These are phyloP conservation scores for Acrocephalus arundinaceus DNA, from an alignment of 2,113 vertebrate species.

Conservation along the genomic window DNA sequence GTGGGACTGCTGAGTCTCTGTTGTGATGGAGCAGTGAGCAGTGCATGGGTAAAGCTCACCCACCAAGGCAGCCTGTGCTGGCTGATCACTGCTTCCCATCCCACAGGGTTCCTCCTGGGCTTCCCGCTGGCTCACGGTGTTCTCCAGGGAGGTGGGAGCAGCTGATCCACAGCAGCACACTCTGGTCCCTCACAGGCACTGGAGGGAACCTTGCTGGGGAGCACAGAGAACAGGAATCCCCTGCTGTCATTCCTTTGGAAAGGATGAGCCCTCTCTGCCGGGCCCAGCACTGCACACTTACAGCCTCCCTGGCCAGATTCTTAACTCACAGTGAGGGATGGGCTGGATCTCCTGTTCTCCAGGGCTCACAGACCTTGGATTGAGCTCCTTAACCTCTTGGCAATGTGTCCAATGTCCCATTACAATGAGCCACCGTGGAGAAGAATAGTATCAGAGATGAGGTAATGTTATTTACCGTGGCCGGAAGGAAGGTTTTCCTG, in stretches of 20 bases:
- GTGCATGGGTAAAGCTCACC: fast-evolving
- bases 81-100: neutral
- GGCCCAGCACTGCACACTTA: fast-evolving
- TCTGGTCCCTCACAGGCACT: neutral
- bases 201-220: neutral
- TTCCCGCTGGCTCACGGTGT: neutral
- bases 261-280: neutral
- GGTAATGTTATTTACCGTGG: neutral
- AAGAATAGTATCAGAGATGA: neutral
- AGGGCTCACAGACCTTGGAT: neutral
- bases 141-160: neutral
- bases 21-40: neutral
- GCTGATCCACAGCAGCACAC: neutral
- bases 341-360: neutral
- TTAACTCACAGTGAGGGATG: fast-evolving
- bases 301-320: fast-evolving
- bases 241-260: neutral
- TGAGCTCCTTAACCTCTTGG: neutral
- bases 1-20: neutral
- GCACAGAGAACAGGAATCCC: neutral
- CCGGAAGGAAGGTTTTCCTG: constrained; percentile 39
- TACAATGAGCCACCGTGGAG: fast-evolving
- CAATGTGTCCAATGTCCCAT: fast-evolving
- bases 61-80: neutral
- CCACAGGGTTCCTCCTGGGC: neutral